Evolutionary conservation across 2,113 vertebrate species (phyloP).

Genomic region (Petrocephalus microphthalmus): DNA sequence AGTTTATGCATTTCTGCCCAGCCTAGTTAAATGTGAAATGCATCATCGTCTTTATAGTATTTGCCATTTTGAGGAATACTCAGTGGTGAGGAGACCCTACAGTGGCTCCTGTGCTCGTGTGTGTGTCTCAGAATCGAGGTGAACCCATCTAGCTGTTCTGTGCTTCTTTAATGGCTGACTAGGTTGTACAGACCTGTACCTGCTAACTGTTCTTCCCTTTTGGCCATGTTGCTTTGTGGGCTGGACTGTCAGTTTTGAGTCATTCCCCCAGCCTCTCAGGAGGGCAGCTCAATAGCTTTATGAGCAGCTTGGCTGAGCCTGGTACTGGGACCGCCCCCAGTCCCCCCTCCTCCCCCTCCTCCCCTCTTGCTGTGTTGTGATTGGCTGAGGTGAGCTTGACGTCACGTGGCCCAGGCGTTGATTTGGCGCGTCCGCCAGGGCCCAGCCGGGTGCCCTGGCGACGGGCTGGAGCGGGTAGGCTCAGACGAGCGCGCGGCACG

Average conservation of each 20-base stretch:
- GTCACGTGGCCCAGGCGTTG: slow-evolving; percentile 61
- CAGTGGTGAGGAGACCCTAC: background rate
- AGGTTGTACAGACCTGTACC: background rate
- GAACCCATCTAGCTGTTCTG: background rate
- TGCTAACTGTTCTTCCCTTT: background rate
- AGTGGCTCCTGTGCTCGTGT: background rate
- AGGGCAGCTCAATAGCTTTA: background rate
- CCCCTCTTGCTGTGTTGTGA: slow-evolving; percentile 38
- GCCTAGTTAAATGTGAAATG: background rate
- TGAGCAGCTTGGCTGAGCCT: background rate
- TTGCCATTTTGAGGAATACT: background rate
- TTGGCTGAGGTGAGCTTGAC: slow-evolving; percentile 60
- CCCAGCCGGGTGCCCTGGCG: slow-evolving; percentile 54
- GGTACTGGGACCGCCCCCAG: background rate
- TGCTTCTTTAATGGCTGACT: background rate
- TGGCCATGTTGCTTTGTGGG: background rate
- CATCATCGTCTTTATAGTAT: background rate
- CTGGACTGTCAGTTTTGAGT: background rate
- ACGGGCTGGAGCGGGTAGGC: slow-evolving; percentile 41
- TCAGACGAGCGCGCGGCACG: slow-evolving; percentile 34
- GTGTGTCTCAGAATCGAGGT: background rate
- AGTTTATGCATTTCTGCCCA: background rate
- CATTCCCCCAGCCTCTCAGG: background rate
- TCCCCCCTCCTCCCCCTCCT: background rate
- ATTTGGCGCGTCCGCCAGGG: slow-evolving; percentile 60